These are phyloP conservation scores for Spea multiplicata DNA, from an alignment of 2,113 vertebrate species.

Conservation along the genomic window DNA sequence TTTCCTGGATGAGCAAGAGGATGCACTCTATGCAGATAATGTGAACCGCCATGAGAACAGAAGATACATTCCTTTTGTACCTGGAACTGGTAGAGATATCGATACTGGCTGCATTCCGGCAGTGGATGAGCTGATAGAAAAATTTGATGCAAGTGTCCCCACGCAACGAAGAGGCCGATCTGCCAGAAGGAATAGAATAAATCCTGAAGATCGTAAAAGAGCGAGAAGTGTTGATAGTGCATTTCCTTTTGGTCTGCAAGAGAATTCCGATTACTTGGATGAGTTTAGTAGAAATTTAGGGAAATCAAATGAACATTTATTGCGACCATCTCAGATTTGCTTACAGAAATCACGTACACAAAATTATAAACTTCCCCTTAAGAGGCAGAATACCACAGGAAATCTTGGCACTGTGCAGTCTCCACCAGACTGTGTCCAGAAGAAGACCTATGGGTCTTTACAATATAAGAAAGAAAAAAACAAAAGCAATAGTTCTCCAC, in stretches of 20 bases:
- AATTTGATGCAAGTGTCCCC: slow-evolving; percentile 80
- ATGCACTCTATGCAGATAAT: slow-evolving; percentile 80
- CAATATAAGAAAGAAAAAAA: slow-evolving; percentile 51
- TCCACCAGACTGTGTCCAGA: slow-evolving; percentile 34
- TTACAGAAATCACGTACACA: slow-evolving; percentile 59
- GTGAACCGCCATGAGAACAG: slow-evolving; percentile 94
- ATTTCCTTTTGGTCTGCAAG: slow-evolving; percentile 64
- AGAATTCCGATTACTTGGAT: slow-evolving; percentile 61
- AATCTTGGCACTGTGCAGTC: neutral
- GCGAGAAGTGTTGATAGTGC: slow-evolving; percentile 89
- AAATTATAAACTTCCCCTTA: slow-evolving; percentile 31
- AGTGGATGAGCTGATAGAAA: slow-evolving; percentile 90
- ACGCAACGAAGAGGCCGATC: slow-evolving; percentile 79
- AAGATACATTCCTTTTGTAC: slow-evolving; percentile 89
- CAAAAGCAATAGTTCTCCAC: neutral
- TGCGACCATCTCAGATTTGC: slow-evolving; percentile 77
- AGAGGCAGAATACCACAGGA: slow-evolving; percentile 25
- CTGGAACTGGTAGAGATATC: slow-evolving; percentile 91
- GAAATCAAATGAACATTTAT: slow-evolving; percentile 79
- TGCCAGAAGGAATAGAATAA: slow-evolving; percentile 80
- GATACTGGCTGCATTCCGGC: slow-evolving; percentile 85
- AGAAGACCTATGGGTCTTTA: slow-evolving; percentile 45
- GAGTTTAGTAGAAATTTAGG: slow-evolving; percentile 70
- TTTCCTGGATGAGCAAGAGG: slow-evolving; percentile 77
- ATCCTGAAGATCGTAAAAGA: slow-evolving; percentile 85